Conservation (phyloP, 2,113 vertebrate species). For the Lichenostomus cassidix region DNA sequence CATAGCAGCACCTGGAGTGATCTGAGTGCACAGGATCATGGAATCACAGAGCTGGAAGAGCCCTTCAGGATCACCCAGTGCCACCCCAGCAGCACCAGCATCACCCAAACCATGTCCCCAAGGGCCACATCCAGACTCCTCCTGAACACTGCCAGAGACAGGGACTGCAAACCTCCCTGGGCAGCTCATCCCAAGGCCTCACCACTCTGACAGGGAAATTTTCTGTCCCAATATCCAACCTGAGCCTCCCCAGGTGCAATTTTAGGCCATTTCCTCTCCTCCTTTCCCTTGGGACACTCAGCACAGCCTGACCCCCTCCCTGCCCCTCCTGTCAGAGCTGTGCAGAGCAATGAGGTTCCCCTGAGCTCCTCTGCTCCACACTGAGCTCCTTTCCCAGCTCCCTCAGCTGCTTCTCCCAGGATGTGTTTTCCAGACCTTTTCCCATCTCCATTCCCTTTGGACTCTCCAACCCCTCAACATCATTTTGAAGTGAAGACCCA, state of each 20-base stretch:
- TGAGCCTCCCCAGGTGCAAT: background rate
- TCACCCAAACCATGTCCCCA: background rate
- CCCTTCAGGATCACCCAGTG: fast-evolving
- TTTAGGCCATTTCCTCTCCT: background rate
- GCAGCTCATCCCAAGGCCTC: background rate
- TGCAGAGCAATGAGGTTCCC: background rate
- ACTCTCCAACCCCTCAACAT: fast-evolving
- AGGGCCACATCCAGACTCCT: background rate
- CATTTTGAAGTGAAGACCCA: background rate
- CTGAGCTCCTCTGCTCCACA: background rate
- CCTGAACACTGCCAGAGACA: background rate
- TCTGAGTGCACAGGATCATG: fast-evolving
- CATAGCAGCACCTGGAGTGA: background rate
- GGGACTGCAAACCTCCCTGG: background rate
- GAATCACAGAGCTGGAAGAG: background rate
- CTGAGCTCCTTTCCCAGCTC: background rate
- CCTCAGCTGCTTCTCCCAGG: background rate
- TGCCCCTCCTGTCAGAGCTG: background rate
- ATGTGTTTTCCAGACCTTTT: background rate
- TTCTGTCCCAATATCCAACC: background rate
- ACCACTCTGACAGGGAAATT: no score
- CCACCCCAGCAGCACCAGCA: background rate
- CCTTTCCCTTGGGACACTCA: background rate
- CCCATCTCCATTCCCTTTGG: background rate
- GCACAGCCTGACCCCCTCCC: no score